A percentile compares a stretch with the other conserved stretches of the same genome.
These are phyloP conservation scores for Pangasius mekongensis DNA, from an alignment of 2,797 vertebrate genomes.

Conservation along the genomic window DNA sequence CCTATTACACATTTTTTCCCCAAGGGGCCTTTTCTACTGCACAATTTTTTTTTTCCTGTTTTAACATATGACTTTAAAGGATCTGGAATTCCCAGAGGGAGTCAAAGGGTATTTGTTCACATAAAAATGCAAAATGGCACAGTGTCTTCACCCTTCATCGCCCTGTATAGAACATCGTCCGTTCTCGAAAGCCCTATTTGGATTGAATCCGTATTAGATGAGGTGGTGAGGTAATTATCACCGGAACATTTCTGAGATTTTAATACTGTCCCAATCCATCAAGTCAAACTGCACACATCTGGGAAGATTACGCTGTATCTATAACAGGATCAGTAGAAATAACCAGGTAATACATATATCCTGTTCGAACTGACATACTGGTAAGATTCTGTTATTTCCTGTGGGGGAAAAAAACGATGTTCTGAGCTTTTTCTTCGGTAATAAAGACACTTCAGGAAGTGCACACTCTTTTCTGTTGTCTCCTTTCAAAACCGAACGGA, in stretches of 20 bases:
- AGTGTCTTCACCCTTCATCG: neutral
- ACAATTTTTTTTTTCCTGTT: neutral
- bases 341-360: neutral
- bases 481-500: neutral
- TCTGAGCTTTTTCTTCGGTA: neutral
- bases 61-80: neutral
- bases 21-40: too few species aligned
- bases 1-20: neutral
- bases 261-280: too few species aligned
- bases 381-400: neutral
- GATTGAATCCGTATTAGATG: neutral
- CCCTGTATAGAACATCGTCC: neutral
- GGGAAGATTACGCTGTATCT: neutral
- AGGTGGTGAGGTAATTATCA: neutral
- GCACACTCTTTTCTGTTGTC: neutral
- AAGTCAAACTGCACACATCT: too few species aligned
- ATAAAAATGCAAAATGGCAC: neutral
- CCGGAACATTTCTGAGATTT: neutral
- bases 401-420: too few species aligned
- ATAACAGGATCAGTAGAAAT: neutral
- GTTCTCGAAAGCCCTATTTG: neutral
- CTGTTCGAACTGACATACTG: neutral
- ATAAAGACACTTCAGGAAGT: neutral
- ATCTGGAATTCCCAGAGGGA: neutral
- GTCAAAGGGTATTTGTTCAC: neutral